phyloP scores from a whole-genome alignment of 2,797 vertebrate genomes.

The Oreonectes daqikongensis region DNA sequence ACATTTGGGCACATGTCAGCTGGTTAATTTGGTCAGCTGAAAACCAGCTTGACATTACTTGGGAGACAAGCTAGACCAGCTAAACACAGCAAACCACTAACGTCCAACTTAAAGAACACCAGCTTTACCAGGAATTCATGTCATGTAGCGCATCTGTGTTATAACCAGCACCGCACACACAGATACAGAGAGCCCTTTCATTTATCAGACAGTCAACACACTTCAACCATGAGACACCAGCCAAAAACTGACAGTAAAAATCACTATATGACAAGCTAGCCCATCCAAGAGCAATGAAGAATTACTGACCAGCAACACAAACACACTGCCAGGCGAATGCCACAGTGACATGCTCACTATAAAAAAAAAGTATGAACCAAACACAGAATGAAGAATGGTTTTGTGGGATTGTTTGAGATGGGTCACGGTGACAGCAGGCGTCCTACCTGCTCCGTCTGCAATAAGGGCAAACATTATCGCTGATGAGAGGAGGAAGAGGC shows the following conservation, averaged over 20 bases:
- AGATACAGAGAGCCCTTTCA: neutral
- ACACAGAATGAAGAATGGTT: neutral
- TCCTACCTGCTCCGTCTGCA: constrained; percentile 79
- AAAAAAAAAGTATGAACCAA: constrained; percentile 25
- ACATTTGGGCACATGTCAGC: no score
- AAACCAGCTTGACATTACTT: neutral
- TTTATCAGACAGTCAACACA: neutral
- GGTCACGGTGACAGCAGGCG: neutral
- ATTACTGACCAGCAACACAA: neutral
- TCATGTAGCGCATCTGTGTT: neutral
- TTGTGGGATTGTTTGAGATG: constrained; percentile 13
- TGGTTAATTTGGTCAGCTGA: neutral
- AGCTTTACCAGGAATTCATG: neutral
- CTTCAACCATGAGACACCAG: constrained; percentile 1
- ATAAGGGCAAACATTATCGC: constrained; percentile 79
- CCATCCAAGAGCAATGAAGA: neutral
- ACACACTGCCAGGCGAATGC: neutral
- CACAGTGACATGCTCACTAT: constrained; percentile 18
- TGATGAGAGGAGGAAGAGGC: constrained; percentile 65
- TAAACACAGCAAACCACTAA: neutral
- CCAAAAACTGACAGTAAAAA: neutral
- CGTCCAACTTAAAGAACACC: neutral
- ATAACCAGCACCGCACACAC: neutral
- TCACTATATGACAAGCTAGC: neutral
- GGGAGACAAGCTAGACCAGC: neutral